phyloP scores from a whole-genome alignment of 1,140 invertebrate species.

The Diachasmimorpha longicaudata region DNA sequence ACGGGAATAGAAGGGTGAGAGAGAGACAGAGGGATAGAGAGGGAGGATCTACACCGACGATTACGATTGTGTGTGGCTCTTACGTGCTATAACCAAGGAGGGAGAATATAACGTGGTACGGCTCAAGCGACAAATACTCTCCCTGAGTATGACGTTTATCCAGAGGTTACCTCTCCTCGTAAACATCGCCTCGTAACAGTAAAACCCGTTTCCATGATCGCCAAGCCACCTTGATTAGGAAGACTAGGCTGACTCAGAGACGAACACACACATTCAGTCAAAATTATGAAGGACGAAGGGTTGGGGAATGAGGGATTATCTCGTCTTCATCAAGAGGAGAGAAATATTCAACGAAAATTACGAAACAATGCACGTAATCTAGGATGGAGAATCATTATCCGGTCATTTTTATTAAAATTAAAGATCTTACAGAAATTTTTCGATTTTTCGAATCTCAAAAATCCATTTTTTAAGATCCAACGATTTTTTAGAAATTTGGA shows the following conservation, averaged over 20 bases:
- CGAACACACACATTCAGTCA: background rate
- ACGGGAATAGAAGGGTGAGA: background rate
- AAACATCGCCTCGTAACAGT: slow-evolving; percentile 51
- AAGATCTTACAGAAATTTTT: too few species aligned
- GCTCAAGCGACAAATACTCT: background rate
- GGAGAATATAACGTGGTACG: background rate
- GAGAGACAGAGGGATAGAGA: slow-evolving; percentile 28
- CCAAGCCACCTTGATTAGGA: slow-evolving; percentile 38
- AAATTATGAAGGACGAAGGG: background rate
- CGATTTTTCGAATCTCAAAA: too few species aligned
- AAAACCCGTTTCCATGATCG: slow-evolving; percentile 41
- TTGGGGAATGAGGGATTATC: too few species aligned
- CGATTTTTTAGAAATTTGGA: too few species aligned
- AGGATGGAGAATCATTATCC: too few species aligned
- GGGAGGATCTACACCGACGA: background rate
- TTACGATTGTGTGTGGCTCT: background rate
- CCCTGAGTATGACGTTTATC: slow-evolving; percentile 13
- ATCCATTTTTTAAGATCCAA: too few species aligned
- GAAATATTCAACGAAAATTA: too few species aligned
- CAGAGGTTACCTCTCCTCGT: slow-evolving; percentile 34
- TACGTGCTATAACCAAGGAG: background rate
- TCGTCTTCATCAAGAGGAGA: too few species aligned
- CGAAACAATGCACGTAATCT: too few species aligned
- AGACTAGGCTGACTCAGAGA: background rate
- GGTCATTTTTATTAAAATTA: too few species aligned